These are phyloP conservation scores for Falco concolor DNA, from an alignment of 2,797 vertebrate genomes.

Conservation along the genomic window DNA sequence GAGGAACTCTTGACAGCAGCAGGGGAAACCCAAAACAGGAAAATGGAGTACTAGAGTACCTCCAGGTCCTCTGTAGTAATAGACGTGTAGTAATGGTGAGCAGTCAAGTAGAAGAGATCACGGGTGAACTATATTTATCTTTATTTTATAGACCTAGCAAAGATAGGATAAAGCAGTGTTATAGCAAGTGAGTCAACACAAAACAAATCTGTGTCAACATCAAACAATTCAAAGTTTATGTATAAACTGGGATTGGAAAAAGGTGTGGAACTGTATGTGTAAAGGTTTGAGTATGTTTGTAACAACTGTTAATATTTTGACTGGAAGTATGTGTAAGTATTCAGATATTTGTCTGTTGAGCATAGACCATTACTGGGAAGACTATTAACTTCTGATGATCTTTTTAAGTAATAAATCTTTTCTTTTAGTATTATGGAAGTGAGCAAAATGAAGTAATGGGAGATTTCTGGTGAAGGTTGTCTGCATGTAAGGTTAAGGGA, in stretches of 20 bases:
- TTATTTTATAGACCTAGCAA: background rate
- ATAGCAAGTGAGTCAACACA: background rate
- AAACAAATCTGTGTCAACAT: background rate
- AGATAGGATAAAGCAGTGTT: background rate
- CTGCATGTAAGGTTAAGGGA: background rate
- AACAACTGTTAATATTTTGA: background rate
- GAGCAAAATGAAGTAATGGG: background rate
- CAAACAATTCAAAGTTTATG: background rate
- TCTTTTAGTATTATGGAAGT: fast-evolving
- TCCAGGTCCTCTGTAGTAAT: background rate
- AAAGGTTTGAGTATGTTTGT: background rate
- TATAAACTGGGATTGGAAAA: background rate
- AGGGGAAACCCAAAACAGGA: background rate
- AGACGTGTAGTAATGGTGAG: fast-evolving
- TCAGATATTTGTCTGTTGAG: background rate
- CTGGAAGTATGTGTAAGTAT: background rate
- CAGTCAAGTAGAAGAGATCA: background rate
- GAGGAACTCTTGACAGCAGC: background rate
- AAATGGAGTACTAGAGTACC: background rate
- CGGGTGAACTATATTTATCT: background rate
- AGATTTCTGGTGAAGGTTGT: background rate
- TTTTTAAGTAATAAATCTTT: background rate
- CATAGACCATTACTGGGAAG: background rate
- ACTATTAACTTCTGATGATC: background rate
- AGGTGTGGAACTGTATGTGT: background rate